These are phyloP conservation scores for Hesperophylax magnus DNA, from an alignment of 1,140 invertebrate genomes.

Conservation along the genomic window DNA sequence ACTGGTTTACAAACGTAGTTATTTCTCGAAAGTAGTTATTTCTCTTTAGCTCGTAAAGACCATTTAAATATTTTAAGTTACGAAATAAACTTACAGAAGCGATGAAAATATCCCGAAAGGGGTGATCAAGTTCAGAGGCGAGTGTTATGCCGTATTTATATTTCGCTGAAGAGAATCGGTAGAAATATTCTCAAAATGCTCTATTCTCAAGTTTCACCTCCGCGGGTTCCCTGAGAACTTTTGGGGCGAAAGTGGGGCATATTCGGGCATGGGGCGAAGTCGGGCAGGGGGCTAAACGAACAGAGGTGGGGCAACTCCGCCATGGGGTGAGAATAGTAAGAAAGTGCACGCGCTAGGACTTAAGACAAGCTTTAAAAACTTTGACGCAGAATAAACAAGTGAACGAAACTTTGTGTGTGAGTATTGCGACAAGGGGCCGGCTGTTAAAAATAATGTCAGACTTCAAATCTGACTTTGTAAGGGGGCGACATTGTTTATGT, in stretches of 20 bases:
- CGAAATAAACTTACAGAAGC: too few relatives aligned
- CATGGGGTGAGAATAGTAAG: not conserved
- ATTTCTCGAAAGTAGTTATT: too few relatives aligned
- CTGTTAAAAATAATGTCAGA: not conserved
- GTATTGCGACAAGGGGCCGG: not conserved
- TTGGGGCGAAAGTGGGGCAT: not conserved
- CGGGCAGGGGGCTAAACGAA: too few relatives aligned
- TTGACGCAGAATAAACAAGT: conserved; percentile 7
- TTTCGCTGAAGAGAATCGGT: not conserved
- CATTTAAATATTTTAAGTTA: too few relatives aligned
- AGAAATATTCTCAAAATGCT: not conserved
- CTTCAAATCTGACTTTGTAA: not conserved
- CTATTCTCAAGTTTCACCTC: conserved; percentile 6
- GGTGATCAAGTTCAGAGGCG: not conserved
- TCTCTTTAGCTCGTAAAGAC: too few relatives aligned
- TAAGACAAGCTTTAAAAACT: conserved; percentile 25
- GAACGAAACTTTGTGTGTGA: not conserved
- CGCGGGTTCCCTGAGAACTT: not conserved
- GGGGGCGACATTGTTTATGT: too few relatives aligned
- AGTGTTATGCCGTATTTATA: not conserved
- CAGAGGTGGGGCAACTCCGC: too few relatives aligned
- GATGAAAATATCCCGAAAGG: too few relatives aligned
- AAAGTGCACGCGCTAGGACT: conserved; percentile 22
- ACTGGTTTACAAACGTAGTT: too few relatives aligned
- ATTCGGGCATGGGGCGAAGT: too few relatives aligned